A percentile compares a stretch with the other conserved stretches of the same genome.
These are phyloP conservation scores for Takifugu rubripes DNA, from an alignment of 2,797 vertebrate genomes.

Conservation along the genomic window DNA sequence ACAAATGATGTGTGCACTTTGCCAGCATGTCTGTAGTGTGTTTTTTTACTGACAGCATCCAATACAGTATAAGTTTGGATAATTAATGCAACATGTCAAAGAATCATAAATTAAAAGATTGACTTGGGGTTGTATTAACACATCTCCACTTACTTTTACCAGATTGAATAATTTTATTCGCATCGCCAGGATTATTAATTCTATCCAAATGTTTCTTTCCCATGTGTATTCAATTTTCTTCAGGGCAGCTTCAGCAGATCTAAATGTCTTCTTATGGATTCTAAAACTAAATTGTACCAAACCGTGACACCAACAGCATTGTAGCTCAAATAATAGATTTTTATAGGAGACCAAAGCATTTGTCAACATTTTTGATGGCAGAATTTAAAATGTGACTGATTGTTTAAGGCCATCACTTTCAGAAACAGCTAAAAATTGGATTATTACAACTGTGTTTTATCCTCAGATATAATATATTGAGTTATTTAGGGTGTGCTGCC, in stretches of 20 bases:
- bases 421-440: too few species aligned
- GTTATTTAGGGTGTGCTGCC: too few species aligned
- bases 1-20: constrained; percentile 34
- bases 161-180: constrained; percentile 16
- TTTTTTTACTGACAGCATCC: constrained; percentile 31
- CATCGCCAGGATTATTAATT: constrained; percentile 3
- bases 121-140: constrained; percentile 30
- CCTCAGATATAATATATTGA: too few species aligned
- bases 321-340: background rate
- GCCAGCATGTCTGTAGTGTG: constrained; percentile 42
- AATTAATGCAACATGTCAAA: constrained; percentile 29
- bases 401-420: background rate
- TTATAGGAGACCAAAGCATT: background rate
- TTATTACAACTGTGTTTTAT: too few species aligned
- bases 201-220: constrained; percentile 43
- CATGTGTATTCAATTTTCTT: constrained; percentile 22
- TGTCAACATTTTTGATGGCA: constrained; percentile 2
- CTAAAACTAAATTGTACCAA: constrained; percentile 10
- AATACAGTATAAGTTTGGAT: constrained; percentile 30
- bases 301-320: constrained; percentile 8
- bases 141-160: constrained; percentile 30
- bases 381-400: constrained; percentile 18
- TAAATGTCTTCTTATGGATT: constrained; percentile 36
- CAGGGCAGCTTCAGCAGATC: constrained; percentile 31
- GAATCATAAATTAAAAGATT: constrained; percentile 36